phyloP scores from a whole-genome alignment of 2,888 invertebrate genomes.

The Temnothorax rugatulus region DNA sequence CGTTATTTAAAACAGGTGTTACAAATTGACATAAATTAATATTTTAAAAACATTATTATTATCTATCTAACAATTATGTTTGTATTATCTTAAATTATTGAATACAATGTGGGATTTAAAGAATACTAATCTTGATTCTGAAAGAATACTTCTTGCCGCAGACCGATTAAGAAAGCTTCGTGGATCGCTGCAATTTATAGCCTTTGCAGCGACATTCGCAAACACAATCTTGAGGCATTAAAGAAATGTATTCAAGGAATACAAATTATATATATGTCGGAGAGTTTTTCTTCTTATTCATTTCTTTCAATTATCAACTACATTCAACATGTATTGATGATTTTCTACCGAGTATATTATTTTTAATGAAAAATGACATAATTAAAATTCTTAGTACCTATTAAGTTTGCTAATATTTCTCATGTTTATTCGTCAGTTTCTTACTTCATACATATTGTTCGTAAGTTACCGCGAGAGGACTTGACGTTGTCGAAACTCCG shows the following conservation, averaged over 20 bases:
- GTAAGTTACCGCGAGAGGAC: background rate
- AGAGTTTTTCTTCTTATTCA: background rate
- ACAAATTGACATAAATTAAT: background rate
- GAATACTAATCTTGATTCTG: conserved; percentile 40
- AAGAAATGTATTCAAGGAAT: background rate
- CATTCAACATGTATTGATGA: background rate
- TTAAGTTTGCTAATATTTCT: background rate
- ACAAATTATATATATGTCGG: background rate
- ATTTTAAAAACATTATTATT: background rate
- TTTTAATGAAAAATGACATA: background rate
- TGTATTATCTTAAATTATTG: background rate
- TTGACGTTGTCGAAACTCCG: background rate
- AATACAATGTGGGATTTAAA: conserved; percentile 49
- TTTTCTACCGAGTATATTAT: background rate
- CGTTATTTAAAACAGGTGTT: background rate
- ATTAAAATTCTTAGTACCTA: background rate
- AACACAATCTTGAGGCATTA: conserved; percentile 3
- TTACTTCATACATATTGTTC: background rate
- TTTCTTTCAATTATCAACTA: background rate
- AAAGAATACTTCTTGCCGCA: background rate
- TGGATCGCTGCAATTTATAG: conserved; percentile 48
- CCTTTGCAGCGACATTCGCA: conserved; percentile 1
- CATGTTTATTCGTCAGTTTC: background rate
- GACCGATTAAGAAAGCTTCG: conserved; percentile 37
- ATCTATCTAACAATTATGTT: conserved; percentile 1